Base-by-base conservation (phyloP, 2,113 vertebrate species). In the Jaculus jaculus region DNA sequence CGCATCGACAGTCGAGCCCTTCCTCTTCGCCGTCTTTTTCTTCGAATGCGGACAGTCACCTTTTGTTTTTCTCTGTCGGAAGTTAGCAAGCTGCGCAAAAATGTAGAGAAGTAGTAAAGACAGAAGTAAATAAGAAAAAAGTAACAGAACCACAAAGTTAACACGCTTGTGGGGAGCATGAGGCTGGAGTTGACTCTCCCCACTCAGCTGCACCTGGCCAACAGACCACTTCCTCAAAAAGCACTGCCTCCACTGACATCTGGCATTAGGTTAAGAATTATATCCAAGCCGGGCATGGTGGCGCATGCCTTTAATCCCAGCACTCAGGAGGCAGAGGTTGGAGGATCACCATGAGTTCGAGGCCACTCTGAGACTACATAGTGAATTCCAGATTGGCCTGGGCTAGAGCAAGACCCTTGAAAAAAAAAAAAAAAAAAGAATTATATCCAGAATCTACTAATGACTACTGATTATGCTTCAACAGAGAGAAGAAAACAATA, bases 1-100 rank as follows among this genome's bases (percentile, higher is more conserved):
- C 96, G 96, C 7, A 98, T 96, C 18, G 98, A 98, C 96, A 98
- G 97, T 26, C 98, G 97, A 39, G 96, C 96, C 95, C 98, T 98
- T 98, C 98, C 98, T 98, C 98, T 98, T 97, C 98, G 98, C 7
- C 98, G 98, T 90, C 98, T 98, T 97, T 98, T 98, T 97, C 98
- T 98, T 97, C 96, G 97, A 24, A 98, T 98, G 86, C 96, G 95
- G 0, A 98, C 97, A 0, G 96, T 98, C 82, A 13, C 97, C 66
- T 98, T 98, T 98, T 97, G 98, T 2, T 97, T 98, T 98, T 96
- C 97, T 96, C 96, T 98, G 97, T 98, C 98, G 97, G 98, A 98
- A 98, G 94, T 96, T 75, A 98, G 97, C 98, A 98, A 98, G 95
- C 98, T 98, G 97, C 96, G 97, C 93, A 98, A 77, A 77, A 98